Conservation (phyloP, 2,113 vertebrate genomes). For the Chloebia gouldiae region DNA sequence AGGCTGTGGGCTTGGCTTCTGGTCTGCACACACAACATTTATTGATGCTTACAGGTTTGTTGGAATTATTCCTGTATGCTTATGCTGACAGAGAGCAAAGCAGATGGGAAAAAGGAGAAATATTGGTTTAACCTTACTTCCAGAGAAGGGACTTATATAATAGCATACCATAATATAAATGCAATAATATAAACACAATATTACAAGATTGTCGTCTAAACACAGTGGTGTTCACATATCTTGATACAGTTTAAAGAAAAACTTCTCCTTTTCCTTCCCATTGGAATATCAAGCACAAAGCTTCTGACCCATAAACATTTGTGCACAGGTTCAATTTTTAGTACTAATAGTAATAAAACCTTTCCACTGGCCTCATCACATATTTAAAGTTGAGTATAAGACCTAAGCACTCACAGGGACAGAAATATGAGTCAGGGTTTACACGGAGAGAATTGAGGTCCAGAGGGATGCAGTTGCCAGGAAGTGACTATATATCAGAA, state of each 20-base stretch:
- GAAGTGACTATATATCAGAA: not conserved
- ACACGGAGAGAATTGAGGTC: not conserved
- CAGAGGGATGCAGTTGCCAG: not conserved
- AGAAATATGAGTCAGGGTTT: slow-evolving; percentile 16
- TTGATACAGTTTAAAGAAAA: not conserved
- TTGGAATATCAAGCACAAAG: not conserved
- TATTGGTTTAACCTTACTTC: not conserved
- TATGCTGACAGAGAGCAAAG: not conserved
- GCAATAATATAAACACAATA: not conserved
- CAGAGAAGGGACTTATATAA: not conserved
- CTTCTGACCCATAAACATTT: not conserved
- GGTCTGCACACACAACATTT: not conserved
- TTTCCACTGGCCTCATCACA: not conserved
- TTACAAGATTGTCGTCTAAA: not conserved
- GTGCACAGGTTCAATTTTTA: not conserved
- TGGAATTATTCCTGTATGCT: not conserved
- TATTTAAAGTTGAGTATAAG: not conserved
- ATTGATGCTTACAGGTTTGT: not conserved
- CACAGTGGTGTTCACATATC: not conserved
- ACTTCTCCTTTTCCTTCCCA: not conserved
- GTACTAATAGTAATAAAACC: not conserved
- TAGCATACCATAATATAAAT: not conserved
- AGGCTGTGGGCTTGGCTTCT: not conserved
- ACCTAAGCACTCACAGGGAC: not conserved
- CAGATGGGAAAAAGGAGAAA: not conserved